phyloP scores from a whole-genome alignment of 2,113 vertebrate species.

The Recurvirostra avosetta region DNA sequence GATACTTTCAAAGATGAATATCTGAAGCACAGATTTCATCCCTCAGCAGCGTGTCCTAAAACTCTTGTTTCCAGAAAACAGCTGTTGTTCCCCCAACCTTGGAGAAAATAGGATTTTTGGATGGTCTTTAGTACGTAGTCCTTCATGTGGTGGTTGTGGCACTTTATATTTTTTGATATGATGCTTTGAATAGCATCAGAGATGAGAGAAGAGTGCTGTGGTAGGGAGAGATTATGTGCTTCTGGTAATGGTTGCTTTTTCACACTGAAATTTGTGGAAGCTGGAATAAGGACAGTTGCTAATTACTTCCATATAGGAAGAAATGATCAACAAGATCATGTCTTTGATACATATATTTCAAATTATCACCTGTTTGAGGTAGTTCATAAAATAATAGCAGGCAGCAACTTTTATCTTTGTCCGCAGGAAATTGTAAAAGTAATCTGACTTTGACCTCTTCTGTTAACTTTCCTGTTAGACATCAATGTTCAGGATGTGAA shows the following conservation, averaged over 20 bases:
- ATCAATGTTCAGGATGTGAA: neutral
- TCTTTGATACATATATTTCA: neutral
- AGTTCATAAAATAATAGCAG: neutral
- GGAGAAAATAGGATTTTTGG: neutral
- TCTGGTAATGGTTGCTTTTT: neutral
- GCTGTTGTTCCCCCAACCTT: neutral
- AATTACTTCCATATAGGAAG: neutral
- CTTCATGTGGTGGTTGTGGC: neutral
- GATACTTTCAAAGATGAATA: neutral
- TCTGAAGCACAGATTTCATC: neutral
- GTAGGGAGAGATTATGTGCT: neutral
- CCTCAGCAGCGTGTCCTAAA: neutral
- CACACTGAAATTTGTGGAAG: neutral
- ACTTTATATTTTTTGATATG: neutral
- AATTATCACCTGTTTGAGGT: neutral
- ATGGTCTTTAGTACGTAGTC: neutral
- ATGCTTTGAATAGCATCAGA: neutral
- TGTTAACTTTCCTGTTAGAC: neutral
- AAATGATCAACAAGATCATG: neutral
- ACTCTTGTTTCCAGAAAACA: neutral
- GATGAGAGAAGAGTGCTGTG: neutral
- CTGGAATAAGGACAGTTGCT: conserved; percentile 28
- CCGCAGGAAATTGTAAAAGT: neutral
- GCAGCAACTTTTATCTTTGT: neutral
- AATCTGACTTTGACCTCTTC: conserved; percentile 18